A percentile compares a stretch with the other conserved stretches of the same genome.
Evolutionary conservation across 2,113 vertebrate genomes (phyloP).

Genomic region (Oncorhynchus nerka): DNA sequence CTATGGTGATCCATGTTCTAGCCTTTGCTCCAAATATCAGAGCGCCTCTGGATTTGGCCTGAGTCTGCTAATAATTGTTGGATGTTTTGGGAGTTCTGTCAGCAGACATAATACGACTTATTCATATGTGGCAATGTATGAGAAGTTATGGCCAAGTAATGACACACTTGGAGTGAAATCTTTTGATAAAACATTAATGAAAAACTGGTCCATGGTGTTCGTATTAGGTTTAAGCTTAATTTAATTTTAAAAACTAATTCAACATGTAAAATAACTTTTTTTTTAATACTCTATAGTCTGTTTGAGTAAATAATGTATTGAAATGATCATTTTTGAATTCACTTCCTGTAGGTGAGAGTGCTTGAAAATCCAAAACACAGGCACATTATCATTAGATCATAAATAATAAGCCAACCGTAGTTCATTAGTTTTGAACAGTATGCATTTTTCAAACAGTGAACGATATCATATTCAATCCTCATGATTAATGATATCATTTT

Average conservation of each 20-base stretch:
- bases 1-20: constrained; percentile 67
- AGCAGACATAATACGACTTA: constrained; percentile 22
- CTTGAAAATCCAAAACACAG: background rate
- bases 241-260: too few species aligned
- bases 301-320: background rate
- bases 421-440: too few species aligned
- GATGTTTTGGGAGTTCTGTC: background rate
- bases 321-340: too few species aligned
- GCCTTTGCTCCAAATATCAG: constrained; percentile 63
- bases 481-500: constrained; percentile 62
- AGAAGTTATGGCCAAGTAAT: constrained; percentile 1
- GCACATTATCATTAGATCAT: constrained; percentile 9
- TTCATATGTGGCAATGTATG: background rate
- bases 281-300: too few species aligned
- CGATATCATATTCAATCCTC: background rate
- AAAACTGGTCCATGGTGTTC: too few species aligned
- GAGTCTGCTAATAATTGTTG: constrained; percentile 16
- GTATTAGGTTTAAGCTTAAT: too few species aligned
- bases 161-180: background rate
- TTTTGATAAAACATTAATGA: too few species aligned
- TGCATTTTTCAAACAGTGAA: constrained; percentile 1
- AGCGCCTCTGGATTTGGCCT: constrained; percentile 31
- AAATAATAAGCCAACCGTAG: background rate
- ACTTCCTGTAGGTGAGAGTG: background rate
- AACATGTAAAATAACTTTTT: too few species aligned